Base-by-base conservation (phyloP, 2,113 vertebrate species). In the Rattus rattus region DNA sequence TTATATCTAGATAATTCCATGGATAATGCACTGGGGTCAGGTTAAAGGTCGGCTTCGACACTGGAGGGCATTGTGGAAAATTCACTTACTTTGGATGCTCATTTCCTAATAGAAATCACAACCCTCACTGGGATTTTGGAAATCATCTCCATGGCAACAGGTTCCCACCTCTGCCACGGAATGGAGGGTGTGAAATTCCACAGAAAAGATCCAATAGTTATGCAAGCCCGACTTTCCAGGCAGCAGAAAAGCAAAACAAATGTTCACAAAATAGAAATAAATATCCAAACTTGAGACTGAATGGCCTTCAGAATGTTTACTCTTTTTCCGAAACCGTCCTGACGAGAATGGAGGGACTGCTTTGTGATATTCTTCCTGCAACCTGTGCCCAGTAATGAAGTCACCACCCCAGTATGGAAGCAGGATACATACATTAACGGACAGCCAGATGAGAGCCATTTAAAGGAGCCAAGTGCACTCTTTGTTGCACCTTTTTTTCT, bases 111-210 rank as follows among this genome's bases (percentile, higher is more conserved):
- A 96, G 84, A 93, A 96, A 95, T 90, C 87, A 92, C 65, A 97
- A 91, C 73, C 24, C 94, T 93, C 93, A 94, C 28, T 84, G 75
- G 85, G 80, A 22, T n/a, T 91, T 86, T 26, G 72, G 73, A 92
- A 87, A 93, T 94, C 76, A 95, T 96, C 59, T 96, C 94, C 92
- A 97, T 92, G 92, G 88, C 92, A 97, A 95, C 93, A 14, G 70
- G 79, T 39, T 94, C 47, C 87, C 70, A 61, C 65, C 75, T 97
- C 92, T 56, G 33, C 80, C 56, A 61, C 80, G 47, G 56, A 76
- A 81, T 39, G 59, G 96, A 59, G 59, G 81, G 75, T 95, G 76
- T 94, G 70, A 94, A 97, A 97, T 91, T 92, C 36, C 30, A 24
- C 67, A 76, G 76, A 85, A 93, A 91, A 96, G 67, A 75, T 5